phyloP scores from a whole-genome alignment of 1,140 invertebrate species.

The Ceratitis capitata region DNA sequence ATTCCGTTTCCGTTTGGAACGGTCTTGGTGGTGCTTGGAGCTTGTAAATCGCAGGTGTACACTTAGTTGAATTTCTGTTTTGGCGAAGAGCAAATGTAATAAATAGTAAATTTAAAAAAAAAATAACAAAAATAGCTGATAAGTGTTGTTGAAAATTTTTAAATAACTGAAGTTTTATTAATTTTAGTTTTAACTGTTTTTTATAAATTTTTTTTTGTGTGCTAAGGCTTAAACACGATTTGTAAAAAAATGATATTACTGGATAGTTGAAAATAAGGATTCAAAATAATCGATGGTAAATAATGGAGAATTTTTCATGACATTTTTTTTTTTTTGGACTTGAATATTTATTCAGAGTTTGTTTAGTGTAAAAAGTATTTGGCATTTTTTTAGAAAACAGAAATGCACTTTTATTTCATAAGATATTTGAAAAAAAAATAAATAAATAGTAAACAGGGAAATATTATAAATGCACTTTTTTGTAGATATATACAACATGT shows the following conservation, averaged over 20 bases:
- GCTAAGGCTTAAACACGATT: background rate
- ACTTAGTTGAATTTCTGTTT: slow-evolving; percentile 27
- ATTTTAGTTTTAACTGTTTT: background rate
- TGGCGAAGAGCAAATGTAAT: background rate
- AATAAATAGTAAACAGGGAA: background rate
- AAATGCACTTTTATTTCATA: background rate
- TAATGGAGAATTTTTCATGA: background rate
- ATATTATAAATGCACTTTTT: too few species aligned
- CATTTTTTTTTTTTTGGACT: background rate
- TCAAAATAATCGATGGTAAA: slow-evolving; percentile 29
- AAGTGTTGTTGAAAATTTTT: background rate
- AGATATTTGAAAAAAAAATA: background rate
- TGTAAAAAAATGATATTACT: background rate
- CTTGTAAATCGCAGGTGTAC: background rate
- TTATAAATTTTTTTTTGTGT: background rate
- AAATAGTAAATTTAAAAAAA: background rate
- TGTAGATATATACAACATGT: too few species aligned
- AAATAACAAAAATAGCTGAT: background rate
- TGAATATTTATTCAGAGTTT: background rate
- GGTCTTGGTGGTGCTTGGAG: background rate
- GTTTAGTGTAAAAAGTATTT: background rate
- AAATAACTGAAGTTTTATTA: background rate
- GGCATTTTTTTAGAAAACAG: background rate
- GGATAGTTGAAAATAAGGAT: background rate
- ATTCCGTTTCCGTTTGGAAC: slow-evolving; percentile 7